These are phyloP conservation scores for Rhynchonema sp. DNA, from an alignment of 2,888 invertebrate genomes.

Conservation along the genomic window DNA sequence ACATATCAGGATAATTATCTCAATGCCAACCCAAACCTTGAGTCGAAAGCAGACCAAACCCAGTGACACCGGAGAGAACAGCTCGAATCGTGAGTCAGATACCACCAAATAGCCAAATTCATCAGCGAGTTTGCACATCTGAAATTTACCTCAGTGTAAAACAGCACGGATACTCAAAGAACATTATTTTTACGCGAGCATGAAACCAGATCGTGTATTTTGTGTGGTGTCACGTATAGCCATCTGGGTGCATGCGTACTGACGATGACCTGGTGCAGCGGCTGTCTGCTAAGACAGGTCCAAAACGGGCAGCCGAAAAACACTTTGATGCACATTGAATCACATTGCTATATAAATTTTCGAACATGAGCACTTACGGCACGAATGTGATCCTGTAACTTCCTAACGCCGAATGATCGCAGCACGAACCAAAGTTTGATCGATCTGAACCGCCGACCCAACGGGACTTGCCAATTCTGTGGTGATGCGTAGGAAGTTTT, in stretches of 20 bases:
- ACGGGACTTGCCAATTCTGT: constrained; percentile 38
- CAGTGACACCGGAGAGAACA: constrained; percentile 64
- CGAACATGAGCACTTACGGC: constrained; percentile 33
- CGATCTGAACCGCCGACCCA: constrained; percentile 81
- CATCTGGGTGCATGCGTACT: no score
- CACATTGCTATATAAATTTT: background rate
- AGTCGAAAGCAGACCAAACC: constrained; percentile 77
- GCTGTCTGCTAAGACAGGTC: no score
- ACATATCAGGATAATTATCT: no score
- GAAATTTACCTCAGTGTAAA: no score
- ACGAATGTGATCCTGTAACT: constrained; percentile 71
- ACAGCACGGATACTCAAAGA: constrained; percentile 23
- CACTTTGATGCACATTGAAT: background rate
- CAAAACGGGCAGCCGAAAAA: background rate
- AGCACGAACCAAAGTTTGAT: constrained; percentile 94
- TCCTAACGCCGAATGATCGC: constrained; percentile 71
- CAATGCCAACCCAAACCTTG: no score
- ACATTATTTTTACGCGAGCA: background rate
- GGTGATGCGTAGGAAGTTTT: background rate
- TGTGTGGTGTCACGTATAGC: background rate
- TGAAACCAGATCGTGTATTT: background rate
- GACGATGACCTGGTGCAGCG: background rate
- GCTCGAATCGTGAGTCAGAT: constrained; percentile 55
- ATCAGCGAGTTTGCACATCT: constrained; percentile 47
- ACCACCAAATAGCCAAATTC: constrained; percentile 52